Conservation (phyloP, 2,113 vertebrate genomes). For the Calonectris borealis region DNA sequence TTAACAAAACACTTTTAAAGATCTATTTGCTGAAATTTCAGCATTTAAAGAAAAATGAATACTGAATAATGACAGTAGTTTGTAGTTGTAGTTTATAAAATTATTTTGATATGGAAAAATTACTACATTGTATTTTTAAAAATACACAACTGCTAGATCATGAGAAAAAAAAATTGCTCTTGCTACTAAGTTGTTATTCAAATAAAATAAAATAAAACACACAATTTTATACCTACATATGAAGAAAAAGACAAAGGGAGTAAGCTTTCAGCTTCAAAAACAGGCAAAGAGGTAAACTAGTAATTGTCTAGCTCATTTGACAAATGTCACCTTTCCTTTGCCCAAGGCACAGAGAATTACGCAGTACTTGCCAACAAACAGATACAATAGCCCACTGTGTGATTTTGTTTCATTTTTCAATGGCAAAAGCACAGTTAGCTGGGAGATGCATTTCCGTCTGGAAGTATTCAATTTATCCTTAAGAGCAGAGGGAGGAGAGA, state of each 20-base stretch:
- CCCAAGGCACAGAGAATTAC: background rate
- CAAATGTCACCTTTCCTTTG: background rate
- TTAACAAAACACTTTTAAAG: background rate
- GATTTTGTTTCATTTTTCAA: background rate
- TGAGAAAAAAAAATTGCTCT: background rate
- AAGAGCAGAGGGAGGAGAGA: background rate
- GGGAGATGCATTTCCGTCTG: constrained; percentile 10
- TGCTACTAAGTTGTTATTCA: background rate
- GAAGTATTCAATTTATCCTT: background rate
- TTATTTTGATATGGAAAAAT: background rate
- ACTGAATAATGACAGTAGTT: background rate
- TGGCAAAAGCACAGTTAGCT: background rate
- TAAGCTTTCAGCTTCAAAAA: background rate
- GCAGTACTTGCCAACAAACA: background rate
- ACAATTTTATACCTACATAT: background rate
- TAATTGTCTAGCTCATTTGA: background rate
- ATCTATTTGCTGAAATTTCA: background rate
- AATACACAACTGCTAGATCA: background rate
- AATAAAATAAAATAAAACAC: background rate
- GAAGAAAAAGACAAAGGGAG: background rate
- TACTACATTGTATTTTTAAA: background rate
- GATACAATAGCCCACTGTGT: background rate
- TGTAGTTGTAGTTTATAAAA: background rate
- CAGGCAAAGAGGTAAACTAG: background rate
- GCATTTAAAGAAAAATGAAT: background rate